Base-by-base conservation (phyloP, 2,113 vertebrate species). In the Tetrao urogallus region DNA sequence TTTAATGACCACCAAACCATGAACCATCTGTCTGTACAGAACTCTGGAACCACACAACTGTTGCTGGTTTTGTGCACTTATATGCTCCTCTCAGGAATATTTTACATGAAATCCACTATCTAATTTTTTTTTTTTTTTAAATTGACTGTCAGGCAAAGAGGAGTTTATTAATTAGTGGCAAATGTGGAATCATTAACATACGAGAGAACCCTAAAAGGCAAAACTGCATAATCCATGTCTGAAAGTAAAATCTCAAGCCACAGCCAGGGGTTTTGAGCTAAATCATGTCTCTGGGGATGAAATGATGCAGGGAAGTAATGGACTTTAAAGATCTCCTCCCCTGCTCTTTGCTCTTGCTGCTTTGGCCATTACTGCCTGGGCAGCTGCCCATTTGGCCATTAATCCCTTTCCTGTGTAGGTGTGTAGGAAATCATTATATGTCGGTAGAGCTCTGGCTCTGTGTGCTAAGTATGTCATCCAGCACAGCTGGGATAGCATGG, bases 211-310 rank as follows among this genome's bases (percentile, higher is more conserved):
- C 6, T 21, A 4, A 64, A 67, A 82, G 38, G 74, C 57, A 89
- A 63, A 82, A 52, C 2, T 67, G 14, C 7, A 34, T 21, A 27
- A 65, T 77, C 72, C 10, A 36, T 38, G 57, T 8, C 69, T 24
- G 34, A 32, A 63, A 57, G 64, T 20, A 52, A 63, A 34, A 4
- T 6, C 60, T 64, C n/a, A 3, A 10, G 14, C 69, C 50, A 11
- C 2, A 24, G 8, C 8, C 8, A 0, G 24, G 58, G 0, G 1
- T 2, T 47, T n/a, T 5, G 11, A 43, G 54, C 30, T 47, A 28
- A 64, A 15, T 52, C 0, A 0, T 10, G 38, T 82, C 88, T 82
- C n/a, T 27, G 67, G 67, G 67, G 61, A 8, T 8, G 34, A 8
- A 13, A 4, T 8, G 61, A 12, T 34, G 67, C 20, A 42, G 67